Evolutionary conservation across 2,797 vertebrate genomes (phyloP), one percentile per base, ranked within the genome.

Genomic region (Acomys russatus): DNA sequence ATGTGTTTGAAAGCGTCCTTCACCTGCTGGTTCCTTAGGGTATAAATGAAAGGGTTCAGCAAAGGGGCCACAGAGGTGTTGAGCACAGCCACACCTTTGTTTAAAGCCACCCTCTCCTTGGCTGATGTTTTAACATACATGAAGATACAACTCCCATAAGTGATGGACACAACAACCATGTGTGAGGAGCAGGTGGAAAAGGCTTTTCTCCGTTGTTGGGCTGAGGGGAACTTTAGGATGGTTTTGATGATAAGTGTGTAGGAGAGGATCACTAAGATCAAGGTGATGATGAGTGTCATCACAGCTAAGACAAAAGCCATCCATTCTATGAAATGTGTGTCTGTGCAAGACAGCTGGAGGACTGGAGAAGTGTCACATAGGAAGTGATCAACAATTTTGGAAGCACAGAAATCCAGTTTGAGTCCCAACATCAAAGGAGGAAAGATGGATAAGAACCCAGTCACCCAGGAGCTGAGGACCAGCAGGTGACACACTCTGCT

Each of bases 11-110:
- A 38, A 35, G 93, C 90, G 11, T 85, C 77, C 71, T 96, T 94
- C 25, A 97, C 96, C 88, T 98, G 90, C 56, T 92, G 83, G 85
- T 97, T 98, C 59, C 90, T 90, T 61, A 98, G 59, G 6, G 89
- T 97, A 28, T 97, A 97, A 80, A 97, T 96, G 79, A 97, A 97
- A 9, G 95, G 92, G 22, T 94, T 98, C 20, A 98, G 59, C 82
- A 97, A 91, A 49, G 97, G 96, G 4, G 95, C 86, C 56, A 97
- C 71, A 64, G 95, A 97, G 4, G 95, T 35, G n/a, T n/a, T n/a
- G n/a, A n/a, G n/a, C n/a, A n/a, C n/a, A n/a, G n/a, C n/a, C n/a
- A n/a, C n/a, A n/a, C n/a, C n/a, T n/a, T n/a, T n/a, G n/a, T n/a
- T n/a, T n/a, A n/a, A n/a, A n/a, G n/a, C n/a, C n/a, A n/a, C n/a